Percentiles rank a stretch among this genome's conserved stretches.
Conservation (phyloP, 2,797 vertebrate genomes). For the Picus viridis region DNA sequence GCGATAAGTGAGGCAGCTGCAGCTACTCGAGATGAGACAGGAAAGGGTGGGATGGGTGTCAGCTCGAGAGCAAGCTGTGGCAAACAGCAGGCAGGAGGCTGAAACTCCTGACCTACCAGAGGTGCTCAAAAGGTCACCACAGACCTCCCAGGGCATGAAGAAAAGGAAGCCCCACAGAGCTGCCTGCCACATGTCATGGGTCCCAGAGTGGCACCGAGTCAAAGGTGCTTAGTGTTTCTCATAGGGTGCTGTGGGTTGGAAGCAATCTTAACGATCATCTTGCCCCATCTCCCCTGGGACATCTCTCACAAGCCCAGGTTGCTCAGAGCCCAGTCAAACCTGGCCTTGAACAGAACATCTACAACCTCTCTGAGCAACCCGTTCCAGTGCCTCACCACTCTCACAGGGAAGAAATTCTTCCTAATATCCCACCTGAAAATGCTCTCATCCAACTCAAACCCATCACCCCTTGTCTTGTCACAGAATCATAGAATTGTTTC, state of each 20-base stretch:
- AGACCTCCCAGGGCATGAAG: fast-evolving
- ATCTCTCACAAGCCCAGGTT: not conserved
- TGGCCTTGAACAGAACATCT: not conserved
- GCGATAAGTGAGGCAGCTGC: not conserved
- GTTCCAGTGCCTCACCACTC: no score
- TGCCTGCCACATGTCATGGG: fast-evolving
- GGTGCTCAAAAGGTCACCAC: not conserved
- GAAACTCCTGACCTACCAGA: not conserved
- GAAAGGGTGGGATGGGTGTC: constrained; percentile 54
- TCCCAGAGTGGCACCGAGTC: not conserved
- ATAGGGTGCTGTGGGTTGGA: not conserved
- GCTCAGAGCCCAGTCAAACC: not conserved
- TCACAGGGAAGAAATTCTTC: not conserved
- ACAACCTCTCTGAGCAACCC: no score
- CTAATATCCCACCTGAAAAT: not conserved
- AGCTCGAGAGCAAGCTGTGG: not conserved
- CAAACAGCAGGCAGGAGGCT: not conserved
- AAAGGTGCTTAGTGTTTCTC: not conserved
- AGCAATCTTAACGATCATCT: not conserved
- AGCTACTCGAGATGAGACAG: not conserved
- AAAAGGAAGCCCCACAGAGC: not conserved
- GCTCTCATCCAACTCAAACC: not conserved
- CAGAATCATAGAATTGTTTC: no score
- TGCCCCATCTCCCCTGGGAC: not conserved
- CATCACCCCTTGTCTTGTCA: not conserved